These are phyloP conservation scores for Acleris emargana DNA, from an alignment of 2,888 invertebrate species.

Conservation along the genomic window DNA sequence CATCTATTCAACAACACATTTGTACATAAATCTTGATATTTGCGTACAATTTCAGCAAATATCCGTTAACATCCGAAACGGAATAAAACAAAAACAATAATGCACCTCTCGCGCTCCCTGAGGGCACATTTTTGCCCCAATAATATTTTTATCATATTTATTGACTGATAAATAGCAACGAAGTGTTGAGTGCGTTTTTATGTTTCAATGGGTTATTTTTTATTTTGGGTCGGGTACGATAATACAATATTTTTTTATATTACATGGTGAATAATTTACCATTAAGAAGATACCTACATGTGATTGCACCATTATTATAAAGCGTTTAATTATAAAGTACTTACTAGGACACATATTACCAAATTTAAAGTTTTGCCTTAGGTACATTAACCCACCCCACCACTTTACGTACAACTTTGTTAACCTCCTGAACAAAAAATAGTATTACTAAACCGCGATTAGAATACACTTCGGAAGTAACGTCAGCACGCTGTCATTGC, in stretches of 20 bases:
- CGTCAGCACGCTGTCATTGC: too few relatives aligned
- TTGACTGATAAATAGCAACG: slow-evolving; percentile 79
- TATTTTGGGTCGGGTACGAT: background rate
- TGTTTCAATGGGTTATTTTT: slow-evolving; percentile 52
- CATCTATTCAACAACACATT: slow-evolving; percentile 36
- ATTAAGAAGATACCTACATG: too few relatives aligned
- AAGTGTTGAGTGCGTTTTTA: slow-evolving; percentile 73
- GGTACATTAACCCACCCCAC: too few relatives aligned
- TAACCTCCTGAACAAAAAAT: too few relatives aligned
- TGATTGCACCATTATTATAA: too few relatives aligned
- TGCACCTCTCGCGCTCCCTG: slow-evolving; percentile 59
- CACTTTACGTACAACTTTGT: too few relatives aligned
- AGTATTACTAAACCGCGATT: too few relatives aligned
- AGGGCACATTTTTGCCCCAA: slow-evolving; percentile 76
- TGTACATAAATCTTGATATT: slow-evolving; percentile 71
- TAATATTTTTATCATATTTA: slow-evolving; percentile 84
- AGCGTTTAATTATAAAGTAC: too few relatives aligned
- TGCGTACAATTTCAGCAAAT: slow-evolving; percentile 73
- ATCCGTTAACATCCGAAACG: slow-evolving; percentile 67
- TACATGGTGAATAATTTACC: background rate
- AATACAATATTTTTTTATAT: background rate
- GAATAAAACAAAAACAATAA: slow-evolving; percentile 81
- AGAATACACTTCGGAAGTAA: too few relatives aligned
- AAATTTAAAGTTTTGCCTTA: too few relatives aligned
- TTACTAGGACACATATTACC: too few relatives aligned